A percentile compares a stretch with the other conserved stretches of the same genome.
Conservation (phyloP, 2,888 invertebrate genomes). For the Diploptera punctata region DNA sequence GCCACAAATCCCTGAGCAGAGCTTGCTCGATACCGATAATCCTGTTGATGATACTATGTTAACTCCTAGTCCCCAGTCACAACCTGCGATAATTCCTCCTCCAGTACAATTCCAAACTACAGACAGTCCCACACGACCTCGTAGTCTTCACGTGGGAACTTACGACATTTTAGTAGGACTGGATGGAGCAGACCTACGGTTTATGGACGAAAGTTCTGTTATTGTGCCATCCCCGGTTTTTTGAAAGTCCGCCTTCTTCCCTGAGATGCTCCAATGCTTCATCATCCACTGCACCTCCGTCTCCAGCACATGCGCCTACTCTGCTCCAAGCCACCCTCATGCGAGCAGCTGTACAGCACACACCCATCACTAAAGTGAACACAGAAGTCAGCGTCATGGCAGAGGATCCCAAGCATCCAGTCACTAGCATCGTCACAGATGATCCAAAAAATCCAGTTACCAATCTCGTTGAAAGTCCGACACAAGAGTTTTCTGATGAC, state of each 20-base stretch:
- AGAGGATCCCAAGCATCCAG: constrained; percentile 64
- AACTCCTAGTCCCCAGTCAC: constrained; percentile 39
- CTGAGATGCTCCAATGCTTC: constrained; percentile 56
- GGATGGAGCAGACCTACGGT: constrained; percentile 86
- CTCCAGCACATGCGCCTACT: constrained; percentile 68
- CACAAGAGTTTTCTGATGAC: constrained; percentile 20
- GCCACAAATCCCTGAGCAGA: constrained; percentile 69
- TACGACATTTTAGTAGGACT: constrained; percentile 80
- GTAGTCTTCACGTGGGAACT: constrained; percentile 60
- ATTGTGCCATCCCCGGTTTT: constrained; percentile 79
- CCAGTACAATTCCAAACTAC: constrained; percentile 71
- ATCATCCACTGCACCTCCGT: constrained; percentile 60
- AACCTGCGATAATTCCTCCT: constrained; percentile 70
- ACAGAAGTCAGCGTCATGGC: constrained; percentile 73
- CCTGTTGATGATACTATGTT: constrained; percentile 57
- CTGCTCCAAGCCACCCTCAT: constrained; percentile 76
- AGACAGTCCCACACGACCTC: constrained; percentile 51
- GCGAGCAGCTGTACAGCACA: constrained; percentile 65
- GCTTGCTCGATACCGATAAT: constrained; percentile 67
- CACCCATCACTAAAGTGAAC: constrained; percentile 66
- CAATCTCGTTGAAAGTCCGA: constrained; percentile 58
- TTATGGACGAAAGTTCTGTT: constrained; percentile 91
- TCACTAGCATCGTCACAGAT: constrained; percentile 70
- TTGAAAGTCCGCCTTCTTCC: constrained; percentile 78
- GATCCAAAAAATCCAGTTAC: constrained; percentile 67